Evolutionary conservation across 2,113 vertebrate species (phyloP), one percentile per base, ranked within the genome.

Genomic region (Amazona vittata): DNA sequence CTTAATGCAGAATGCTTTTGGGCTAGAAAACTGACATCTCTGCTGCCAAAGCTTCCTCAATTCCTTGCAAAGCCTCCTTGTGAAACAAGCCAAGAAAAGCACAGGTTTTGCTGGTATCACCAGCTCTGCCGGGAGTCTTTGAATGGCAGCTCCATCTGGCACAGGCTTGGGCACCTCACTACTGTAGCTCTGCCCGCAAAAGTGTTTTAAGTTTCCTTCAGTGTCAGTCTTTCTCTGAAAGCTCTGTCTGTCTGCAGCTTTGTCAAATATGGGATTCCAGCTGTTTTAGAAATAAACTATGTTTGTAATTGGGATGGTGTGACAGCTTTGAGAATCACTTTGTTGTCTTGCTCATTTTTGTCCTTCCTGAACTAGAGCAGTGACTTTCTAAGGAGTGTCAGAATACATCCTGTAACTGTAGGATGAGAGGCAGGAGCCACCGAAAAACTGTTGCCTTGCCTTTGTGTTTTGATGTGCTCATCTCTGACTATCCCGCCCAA

Each of bases 251-350:
- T 85, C 86, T 94, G 86, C 70, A 88, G 17, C 69, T 92, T 92
- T 76, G 39, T 92, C 76, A 92, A 92, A 89, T 89, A 55, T 4
- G 37, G 67, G 89, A 79, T 87, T 96, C 94, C 86, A 93, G 83
- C 43, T 89, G 73, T 84, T 95, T 84, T 91, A 82, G 87, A 89
- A 96, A 96, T 94, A 94, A 96, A 96, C 65, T 81, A 21, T 53
- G 14, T 60, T 78, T 1, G 6, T 65, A 86, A 0, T 86, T 89
- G 93, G 83, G 86, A 59, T 75, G 52, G 75, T 83, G 43, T 75
- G 82, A 63, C 0, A 3, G 44, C 81, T 65, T 60, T 79, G 43
- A 82, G 44, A 89, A 75, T 81, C 62, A 46, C 26, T 33, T 83
- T 86, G 63, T 90, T 90, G 60, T 83, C 76, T 67, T 89, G 71